Evolutionary conservation across 1,140 invertebrate genomes (phyloP), one percentile per base, ranked within the genome.

Genomic region (Megathymus violae): DNA sequence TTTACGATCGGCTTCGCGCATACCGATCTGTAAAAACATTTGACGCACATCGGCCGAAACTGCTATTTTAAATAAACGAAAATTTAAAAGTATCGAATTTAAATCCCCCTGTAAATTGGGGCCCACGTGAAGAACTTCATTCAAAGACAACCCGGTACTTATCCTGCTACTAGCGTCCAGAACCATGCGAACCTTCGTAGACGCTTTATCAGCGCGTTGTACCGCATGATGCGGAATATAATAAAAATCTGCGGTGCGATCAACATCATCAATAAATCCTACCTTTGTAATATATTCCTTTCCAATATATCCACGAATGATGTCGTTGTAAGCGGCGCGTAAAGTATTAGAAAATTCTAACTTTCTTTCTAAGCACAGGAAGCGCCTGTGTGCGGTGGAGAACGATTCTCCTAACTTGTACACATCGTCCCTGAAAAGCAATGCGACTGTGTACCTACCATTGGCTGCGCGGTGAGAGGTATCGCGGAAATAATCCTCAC

Each of bases 221-320:
- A 62, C 60, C 1, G 36, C 38, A 17, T 51, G 60, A 16, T 52
- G 47, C 41, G 60, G 60, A 6, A 62, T 52, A 11, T 46, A 48
- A 25, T 50, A 40, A 3, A 0, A 38, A 52, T 62, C 51, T 0
- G 22, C 60, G 17, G 38, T 31, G 1, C 60, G 47, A 3, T 25
- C 3, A 25, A 25, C 6, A 25, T 25, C 6, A 25, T 6, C 16
- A 62, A 17, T 3, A 10, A 9, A 7, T 3, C 15, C 1, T 36
- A 62, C 13, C 38, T 17, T 17, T 51, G 9, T 6, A 52, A 41
- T 27, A 44, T 62, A 68, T 43, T 34, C 14, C 15, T 60, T 41
- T n/a, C n/a, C n/a, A n/a, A n/a, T n/a, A n/a, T n/a, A n/a, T n/a
- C n/a, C n/a, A n/a, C n/a, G n/a, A n/a, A n/a, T n/a, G n/a, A n/a